These are phyloP conservation scores for Macroramphosus scolopax DNA, from an alignment of 2,797 vertebrate genomes.

Conservation along the genomic window DNA sequence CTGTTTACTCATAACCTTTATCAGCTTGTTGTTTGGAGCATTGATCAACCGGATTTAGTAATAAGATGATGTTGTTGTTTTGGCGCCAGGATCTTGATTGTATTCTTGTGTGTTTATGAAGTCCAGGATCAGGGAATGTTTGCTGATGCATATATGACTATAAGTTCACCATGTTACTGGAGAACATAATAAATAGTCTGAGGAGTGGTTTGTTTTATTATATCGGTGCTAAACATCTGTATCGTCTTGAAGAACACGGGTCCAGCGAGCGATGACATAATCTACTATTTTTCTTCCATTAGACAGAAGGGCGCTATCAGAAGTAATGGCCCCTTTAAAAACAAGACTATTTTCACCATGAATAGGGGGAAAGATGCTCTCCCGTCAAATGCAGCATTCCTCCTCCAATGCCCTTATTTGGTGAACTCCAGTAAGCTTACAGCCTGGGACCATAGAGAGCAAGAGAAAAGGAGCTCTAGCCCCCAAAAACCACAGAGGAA, in stretches of 20 bases:
- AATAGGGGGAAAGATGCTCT: slow-evolving; percentile 71
- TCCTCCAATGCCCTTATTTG: slow-evolving; percentile 83
- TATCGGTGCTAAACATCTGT: slow-evolving; percentile 8
- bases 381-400: slow-evolving; percentile 70
- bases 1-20: too few relatives aligned
- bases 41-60: too few relatives aligned
- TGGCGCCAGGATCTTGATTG: too few relatives aligned
- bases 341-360: slow-evolving; percentile 63
- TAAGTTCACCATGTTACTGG: background rate
- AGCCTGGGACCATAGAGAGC: slow-evolving; percentile 59
- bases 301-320: slow-evolving; percentile 48
- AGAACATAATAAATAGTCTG: background rate
- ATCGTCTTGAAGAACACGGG: slow-evolving; percentile 8
- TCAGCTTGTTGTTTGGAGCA: too few relatives aligned
- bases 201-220: background rate
- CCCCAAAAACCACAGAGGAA: slow-evolving; percentile 74
- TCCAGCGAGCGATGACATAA: slow-evolving; percentile 25
- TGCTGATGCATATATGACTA: too few relatives aligned
- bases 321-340: slow-evolving; percentile 43
- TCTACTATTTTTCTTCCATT: slow-evolving; percentile 29
- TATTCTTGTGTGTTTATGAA: too few relatives aligned
- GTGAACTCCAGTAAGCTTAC: slow-evolving; percentile 70
- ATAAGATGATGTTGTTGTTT: too few relatives aligned
- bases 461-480: slow-evolving; percentile 59
- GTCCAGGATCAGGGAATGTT: too few relatives aligned